A percentile compares a stretch with the other conserved stretches of the same genome.
Evolutionary conservation across 1,140 invertebrate genomes (phyloP).

Genomic region (Magallana angulata): DNA sequence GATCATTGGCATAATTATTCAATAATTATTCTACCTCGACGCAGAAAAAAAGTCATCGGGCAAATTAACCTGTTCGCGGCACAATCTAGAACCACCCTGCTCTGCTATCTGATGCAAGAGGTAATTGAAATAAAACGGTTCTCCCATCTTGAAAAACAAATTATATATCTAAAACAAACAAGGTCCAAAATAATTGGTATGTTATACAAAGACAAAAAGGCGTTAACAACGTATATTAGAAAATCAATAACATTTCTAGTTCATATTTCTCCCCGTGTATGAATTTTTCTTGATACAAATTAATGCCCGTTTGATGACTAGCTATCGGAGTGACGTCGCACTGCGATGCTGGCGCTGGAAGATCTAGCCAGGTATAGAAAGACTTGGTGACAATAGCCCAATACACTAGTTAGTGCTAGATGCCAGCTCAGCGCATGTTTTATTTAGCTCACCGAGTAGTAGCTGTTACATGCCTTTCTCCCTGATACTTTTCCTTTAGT

Average conservation of each 20-base stretch:
- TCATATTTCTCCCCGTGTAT: constrained; percentile 27
- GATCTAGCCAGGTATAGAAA: background rate
- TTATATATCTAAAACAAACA: constrained; percentile 10
- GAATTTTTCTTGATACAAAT: constrained; percentile 32
- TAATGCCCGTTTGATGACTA: background rate
- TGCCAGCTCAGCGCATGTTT: background rate
- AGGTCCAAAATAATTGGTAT: constrained; percentile 13
- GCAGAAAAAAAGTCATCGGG: background rate
- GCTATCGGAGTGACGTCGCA: background rate
- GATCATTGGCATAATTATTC: background rate
- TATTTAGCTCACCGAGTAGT: background rate
- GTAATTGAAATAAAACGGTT: constrained; percentile 1
- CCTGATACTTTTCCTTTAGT: background rate
- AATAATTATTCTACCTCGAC: background rate
- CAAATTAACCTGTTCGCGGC: background rate
- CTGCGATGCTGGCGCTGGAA: background rate
- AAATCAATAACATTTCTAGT: constrained; percentile 15
- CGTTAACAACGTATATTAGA: constrained; percentile 28
- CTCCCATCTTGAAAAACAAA: background rate
- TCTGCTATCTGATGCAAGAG: background rate
- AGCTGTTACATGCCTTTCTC: background rate
- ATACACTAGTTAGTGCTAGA: too few species aligned
- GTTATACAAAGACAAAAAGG: background rate
- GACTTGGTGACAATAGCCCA: background rate
- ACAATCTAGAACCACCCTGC: background rate